A percentile compares a stretch with the other conserved stretches of the same genome.
These are phyloP conservation scores for Rhea americana DNA, from an alignment of 2,113 vertebrate genomes.

Conservation along the genomic window DNA sequence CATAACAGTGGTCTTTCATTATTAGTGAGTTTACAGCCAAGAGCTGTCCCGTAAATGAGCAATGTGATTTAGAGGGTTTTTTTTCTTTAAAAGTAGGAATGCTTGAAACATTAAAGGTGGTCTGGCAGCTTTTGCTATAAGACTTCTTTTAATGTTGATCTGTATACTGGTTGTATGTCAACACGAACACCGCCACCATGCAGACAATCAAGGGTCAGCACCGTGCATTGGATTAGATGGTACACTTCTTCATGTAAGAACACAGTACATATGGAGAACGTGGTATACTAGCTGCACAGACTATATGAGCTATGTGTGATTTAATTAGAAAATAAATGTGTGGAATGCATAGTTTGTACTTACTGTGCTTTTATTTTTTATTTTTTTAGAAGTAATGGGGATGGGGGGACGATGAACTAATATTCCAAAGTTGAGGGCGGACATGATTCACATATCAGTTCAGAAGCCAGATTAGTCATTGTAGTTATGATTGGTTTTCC, in stretches of 20 bases:
- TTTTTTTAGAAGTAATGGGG: background rate
- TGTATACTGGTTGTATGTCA: background rate
- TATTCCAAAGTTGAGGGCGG: rapidly evolving
- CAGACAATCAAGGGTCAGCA: conserved; percentile 6
- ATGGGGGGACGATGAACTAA: background rate
- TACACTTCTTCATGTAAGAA: background rate
- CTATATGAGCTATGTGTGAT: background rate
- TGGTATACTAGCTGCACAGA: background rate
- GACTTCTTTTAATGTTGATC: conserved; percentile 13
- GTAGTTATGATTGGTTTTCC: conserved; percentile 23
- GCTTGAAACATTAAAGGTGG: conserved; percentile 53
- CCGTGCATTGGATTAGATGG: background rate
- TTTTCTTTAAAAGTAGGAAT: conserved; percentile 41
- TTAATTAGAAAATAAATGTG: background rate
- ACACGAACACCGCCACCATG: background rate
- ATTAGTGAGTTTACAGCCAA: conserved; percentile 48
- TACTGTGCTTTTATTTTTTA: background rate
- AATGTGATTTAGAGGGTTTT: conserved; percentile 11
- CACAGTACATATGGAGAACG: background rate
- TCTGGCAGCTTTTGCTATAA: conserved; percentile 36
- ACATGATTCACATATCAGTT: background rate
- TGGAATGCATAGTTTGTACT: background rate
- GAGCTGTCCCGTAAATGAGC: conserved; percentile 63
- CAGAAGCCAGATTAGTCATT: conserved; percentile 28
- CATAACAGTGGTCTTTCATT: conserved; percentile 53